Conservation (phyloP, 1,140 invertebrate species). For the Eulimnadia texana region DNA sequence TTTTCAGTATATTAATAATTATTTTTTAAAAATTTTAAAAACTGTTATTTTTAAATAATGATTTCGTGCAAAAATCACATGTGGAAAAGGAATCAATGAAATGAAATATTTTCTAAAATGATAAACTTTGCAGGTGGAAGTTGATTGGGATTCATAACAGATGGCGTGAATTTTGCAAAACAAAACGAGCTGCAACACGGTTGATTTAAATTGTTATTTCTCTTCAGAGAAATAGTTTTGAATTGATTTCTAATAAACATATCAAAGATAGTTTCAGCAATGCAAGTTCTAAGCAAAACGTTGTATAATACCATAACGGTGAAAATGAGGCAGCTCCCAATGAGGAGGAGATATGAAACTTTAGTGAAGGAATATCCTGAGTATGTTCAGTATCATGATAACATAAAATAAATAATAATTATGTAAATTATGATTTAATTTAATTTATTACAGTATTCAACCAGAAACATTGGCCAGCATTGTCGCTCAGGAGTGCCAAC, state of each 20-base stretch:
- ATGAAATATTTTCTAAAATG: no score
- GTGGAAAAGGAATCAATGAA: no score
- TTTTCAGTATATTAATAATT: no score
- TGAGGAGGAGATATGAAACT: not conserved
- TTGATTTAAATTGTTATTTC: no score
- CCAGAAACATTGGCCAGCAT: constrained; percentile 27
- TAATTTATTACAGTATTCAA: constrained; percentile 17
- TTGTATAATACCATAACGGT: not conserved
- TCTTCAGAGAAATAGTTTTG: no score
- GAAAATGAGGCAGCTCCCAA: not conserved
- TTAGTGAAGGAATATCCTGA: not conserved
- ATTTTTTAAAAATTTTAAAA: no score
- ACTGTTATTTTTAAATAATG: no score
- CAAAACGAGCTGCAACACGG: no score
- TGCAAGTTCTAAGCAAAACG: not conserved
- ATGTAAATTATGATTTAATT: not conserved
- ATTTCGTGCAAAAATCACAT: no score
- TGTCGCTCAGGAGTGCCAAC: constrained; percentile 29
- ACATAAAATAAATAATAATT: not conserved
- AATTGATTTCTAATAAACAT: no score
- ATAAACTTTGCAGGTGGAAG: no score
- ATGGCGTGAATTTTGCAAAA: no score
- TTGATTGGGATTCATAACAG: not conserved
- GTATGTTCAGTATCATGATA: not conserved
- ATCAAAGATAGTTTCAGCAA: not conserved